These are phyloP conservation scores for Phalera bucephala DNA, from an alignment of 2,888 invertebrate genomes.

Conservation along the genomic window DNA sequence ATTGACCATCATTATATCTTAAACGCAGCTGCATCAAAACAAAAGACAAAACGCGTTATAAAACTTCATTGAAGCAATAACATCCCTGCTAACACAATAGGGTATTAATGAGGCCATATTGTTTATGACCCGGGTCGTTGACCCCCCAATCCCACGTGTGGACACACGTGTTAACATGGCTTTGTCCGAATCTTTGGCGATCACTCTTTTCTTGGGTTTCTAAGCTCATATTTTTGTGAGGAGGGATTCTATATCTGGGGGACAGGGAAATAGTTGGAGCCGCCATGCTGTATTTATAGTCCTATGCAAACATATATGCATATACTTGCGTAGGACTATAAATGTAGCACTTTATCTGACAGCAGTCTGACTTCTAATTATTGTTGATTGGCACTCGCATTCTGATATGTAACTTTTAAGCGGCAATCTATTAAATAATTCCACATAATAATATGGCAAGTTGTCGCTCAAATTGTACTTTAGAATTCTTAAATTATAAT, in stretches of 20 bases:
- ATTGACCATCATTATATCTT: too few relatives aligned
- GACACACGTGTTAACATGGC: slow-evolving; percentile 62
- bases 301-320: too few relatives aligned
- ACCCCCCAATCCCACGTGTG: slow-evolving; percentile 66
- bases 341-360: too few relatives aligned
- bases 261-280: slow-evolving; percentile 32
- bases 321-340: too few relatives aligned
- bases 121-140: slow-evolving; percentile 54
- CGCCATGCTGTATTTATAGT: background rate
- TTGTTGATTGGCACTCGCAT: too few relatives aligned
- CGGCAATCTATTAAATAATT: too few relatives aligned
- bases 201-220: slow-evolving; percentile 56
- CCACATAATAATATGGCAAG: too few relatives aligned
- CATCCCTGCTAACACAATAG: background rate
- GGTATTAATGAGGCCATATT: slow-evolving; percentile 54
- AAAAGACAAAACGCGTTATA: slow-evolving; percentile 41
- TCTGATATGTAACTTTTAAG: too few relatives aligned
- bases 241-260: slow-evolving; percentile 49
- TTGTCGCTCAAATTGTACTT: too few relatives aligned
- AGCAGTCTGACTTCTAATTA: too few relatives aligned
- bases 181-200: slow-evolving; percentile 66
- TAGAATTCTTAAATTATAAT: too few relatives aligned
- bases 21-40: slow-evolving; percentile 63
- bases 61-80: background rate
- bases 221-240: slow-evolving; percentile 50